Conservation (phyloP, 2,797 vertebrate species). For the Crenuchus spilurus region DNA sequence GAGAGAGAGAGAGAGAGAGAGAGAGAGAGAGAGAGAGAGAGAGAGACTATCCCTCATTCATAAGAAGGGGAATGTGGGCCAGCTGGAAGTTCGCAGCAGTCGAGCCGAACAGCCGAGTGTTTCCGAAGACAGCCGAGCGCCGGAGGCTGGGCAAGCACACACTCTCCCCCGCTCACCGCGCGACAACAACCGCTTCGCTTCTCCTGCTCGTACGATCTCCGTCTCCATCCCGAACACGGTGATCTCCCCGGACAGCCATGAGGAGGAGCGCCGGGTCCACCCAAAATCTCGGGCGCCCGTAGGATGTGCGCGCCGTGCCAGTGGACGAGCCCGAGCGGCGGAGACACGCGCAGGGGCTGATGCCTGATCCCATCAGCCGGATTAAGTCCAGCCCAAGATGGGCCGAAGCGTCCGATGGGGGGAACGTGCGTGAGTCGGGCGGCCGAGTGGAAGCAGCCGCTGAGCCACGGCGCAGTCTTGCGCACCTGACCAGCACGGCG, state of each 20-base stretch:
- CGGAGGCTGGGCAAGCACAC: neutral
- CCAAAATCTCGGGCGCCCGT: conserved; percentile 56
- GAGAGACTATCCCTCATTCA: neutral
- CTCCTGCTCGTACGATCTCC: neutral
- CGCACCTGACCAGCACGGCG: conserved; percentile 46
- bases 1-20: too few species aligned
- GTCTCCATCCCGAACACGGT: neutral
- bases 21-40: neutral
- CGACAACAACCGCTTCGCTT: neutral
- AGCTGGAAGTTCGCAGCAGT: conserved; percentile 2
- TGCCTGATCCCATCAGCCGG: conserved; percentile 23
- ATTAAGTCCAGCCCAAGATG: conserved; percentile 42
- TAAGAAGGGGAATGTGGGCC: neutral
- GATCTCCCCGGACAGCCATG: neutral
- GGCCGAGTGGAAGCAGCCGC: too few species aligned
- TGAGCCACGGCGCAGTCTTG: conserved; percentile 38
- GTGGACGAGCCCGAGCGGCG: conserved; percentile 50
- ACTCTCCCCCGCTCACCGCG: neutral
- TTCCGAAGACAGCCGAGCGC: neutral
- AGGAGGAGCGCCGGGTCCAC: conserved; percentile 28
- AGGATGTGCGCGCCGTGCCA: conserved; percentile 60
- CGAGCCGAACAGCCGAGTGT: conserved; percentile 1
- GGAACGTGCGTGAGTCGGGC: neutral
- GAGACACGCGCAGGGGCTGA: conserved; percentile 14
- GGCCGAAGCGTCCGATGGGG: neutral